Base-by-base conservation (phyloP, 2,113 vertebrate species). In the Alosa alosa region DNA sequence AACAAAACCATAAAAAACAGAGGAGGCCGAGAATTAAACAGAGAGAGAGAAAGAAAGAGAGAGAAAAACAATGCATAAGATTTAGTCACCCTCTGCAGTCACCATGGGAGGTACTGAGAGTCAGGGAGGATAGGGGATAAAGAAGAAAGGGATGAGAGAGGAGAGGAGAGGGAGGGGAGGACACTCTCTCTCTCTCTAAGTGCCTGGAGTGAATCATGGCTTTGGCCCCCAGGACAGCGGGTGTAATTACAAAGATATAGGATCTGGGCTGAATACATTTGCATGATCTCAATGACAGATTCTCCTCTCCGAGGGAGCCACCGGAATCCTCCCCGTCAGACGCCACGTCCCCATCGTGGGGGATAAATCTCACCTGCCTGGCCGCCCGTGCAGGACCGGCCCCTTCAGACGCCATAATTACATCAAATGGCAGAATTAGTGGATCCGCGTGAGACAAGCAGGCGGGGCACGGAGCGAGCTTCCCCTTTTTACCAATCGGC, bases 351-450 rank as follows among this genome's bases (percentile, higher is more conserved):
- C 46, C 50, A 22, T 84, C 57, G 57, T 11, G 91, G 87, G 72
- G 86, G 90, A 94, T 94, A 94, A 94, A 94, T 93, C 91, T 92
- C 86, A 72, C 25, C 85, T 82, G 84, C 84, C 89, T 87, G 89
- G 89, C 84, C 41, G 41, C 41, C 41, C 41, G 41, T 44, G 41
- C 90, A 87, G 87, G 84, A 85, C 87, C 83, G 68, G 87, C 87
- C 57, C 72, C 72, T 1, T 1, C 87, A 88, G 91, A 91, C 90
- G 64, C 92, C 87, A 92, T 94, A 93, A 94, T 95, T 93, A 94
- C 91, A 91, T 94, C 90, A 94, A 94, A 94, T 93, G 91, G 90
- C 93, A 92, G 91, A 94, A 94, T 95, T 94, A 92, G 92, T 94
- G 90, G 88, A 91, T 90, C 89, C 89, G 91, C 91, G 91, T 91